A percentile compares a stretch with the other conserved stretches of the same genome.
Evolutionary conservation across 2,797 vertebrate genomes (phyloP).

Genomic region (Ataeniobius toweri): DNA sequence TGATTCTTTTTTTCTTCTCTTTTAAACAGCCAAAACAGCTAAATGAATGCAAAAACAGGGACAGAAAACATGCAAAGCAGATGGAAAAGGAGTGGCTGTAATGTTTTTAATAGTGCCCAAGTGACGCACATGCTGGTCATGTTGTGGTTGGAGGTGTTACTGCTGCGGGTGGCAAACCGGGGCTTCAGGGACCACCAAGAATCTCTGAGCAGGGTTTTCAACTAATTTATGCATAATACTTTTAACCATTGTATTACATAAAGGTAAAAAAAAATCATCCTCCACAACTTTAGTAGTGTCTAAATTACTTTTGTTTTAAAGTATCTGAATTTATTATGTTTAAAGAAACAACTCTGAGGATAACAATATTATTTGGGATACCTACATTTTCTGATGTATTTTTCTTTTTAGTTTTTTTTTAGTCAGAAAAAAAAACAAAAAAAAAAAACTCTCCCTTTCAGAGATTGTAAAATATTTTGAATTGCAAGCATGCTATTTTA

Average conservation of each 20-base stretch:
- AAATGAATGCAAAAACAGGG: constrained; percentile 1
- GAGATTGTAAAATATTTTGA: no score
- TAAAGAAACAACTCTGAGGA: not conserved
- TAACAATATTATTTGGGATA: not conserved
- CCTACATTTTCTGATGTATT: not conserved
- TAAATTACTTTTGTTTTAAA: not conserved
- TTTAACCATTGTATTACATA: constrained; percentile 34
- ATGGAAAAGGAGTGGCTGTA: constrained; percentile 52
- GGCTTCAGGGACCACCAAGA: constrained; percentile 54
- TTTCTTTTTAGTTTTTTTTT: not conserved
- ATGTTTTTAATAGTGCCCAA: constrained; percentile 60
- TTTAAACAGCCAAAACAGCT: constrained; percentile 13
- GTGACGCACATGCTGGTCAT: constrained; percentile 59
- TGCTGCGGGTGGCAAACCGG: constrained; percentile 26
- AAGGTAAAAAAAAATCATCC: not conserved
- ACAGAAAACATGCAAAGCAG: constrained; percentile 19
- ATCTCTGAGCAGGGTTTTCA: constrained; percentile 32
- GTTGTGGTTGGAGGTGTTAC: constrained; percentile 56
- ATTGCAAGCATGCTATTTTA: no score
- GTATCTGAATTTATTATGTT: not conserved
- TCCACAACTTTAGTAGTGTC: not conserved
- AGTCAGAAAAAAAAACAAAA: no score
- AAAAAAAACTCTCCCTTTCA: no score
- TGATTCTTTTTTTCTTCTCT: constrained; percentile 1
- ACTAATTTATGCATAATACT: constrained; percentile 33